Percentiles rank a stretch among this genome's conserved stretches.
Conservation (phyloP, 1,140 invertebrate genomes). For the Popillia japonica region DNA sequence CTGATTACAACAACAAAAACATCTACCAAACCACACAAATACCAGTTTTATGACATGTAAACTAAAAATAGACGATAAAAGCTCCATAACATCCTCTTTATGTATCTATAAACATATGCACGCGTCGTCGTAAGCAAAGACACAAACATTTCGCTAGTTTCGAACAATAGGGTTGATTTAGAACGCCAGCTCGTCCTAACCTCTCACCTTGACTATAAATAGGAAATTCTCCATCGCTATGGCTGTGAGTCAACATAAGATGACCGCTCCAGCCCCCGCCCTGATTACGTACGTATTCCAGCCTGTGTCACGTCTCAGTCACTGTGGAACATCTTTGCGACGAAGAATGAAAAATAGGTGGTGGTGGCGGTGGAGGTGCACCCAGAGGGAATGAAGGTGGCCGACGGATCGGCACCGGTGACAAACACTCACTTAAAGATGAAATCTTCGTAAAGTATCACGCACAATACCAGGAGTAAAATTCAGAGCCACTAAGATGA, state of each 20-base stretch:
- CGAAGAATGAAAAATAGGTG: background rate
- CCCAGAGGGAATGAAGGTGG: background rate
- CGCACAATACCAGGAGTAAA: background rate
- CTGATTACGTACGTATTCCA: conserved; percentile 34
- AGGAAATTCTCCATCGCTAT: conserved; percentile 82
- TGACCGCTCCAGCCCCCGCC: conserved; percentile 43
- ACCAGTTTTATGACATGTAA: background rate
- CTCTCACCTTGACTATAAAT: conserved; percentile 67
- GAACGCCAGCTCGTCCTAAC: background rate
- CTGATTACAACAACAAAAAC: too few relatives aligned
- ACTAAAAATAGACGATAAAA: background rate
- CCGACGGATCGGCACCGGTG: conserved; percentile 23
- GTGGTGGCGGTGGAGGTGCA: conserved; percentile 21
- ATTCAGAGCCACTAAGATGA: conserved; percentile 20
- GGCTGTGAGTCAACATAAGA: conserved; percentile 78
- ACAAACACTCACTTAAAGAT: conserved; percentile 8
- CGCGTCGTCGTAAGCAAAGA: background rate
- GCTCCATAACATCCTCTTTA: background rate
- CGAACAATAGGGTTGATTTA: conserved; percentile 2
- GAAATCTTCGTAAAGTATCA: conserved; percentile 35
- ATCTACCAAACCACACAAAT: too few relatives aligned
- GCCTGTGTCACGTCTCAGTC: conserved; percentile 35
- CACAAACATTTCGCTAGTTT: background rate
- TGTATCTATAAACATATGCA: background rate
- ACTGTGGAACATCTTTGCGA: conserved; percentile 14